Evolutionary conservation across 2,888 invertebrate genomes (phyloP), one percentile per base, ranked within the genome.

Genomic region (Panorpa germanica): DNA sequence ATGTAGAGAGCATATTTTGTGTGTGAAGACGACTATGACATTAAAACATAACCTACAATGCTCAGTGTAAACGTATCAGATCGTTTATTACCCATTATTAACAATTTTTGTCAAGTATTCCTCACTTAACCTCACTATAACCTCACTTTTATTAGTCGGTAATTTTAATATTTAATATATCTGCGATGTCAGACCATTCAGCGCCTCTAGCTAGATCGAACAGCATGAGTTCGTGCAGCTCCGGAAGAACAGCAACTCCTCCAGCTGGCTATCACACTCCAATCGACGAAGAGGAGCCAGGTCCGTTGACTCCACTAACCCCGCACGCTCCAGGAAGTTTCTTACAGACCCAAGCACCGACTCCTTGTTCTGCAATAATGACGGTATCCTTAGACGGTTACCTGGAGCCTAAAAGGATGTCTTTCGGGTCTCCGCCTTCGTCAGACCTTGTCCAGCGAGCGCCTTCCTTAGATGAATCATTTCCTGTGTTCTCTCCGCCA

Each of bases 301-400:
- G 21, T 16, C 25, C 25, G 19, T 41, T 41, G 6, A 53, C 61
- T 3, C 60, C 63, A 11, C 40, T 60, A 35, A 60, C 67, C 13
- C 61, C 65, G 4, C 57, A 61, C 17, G 59, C 63, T 20, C 59
- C 61, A 14, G 59, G 62, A 14, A 59, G 65, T 8, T 47, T 63
- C 9, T 53, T 64, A 19, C 58, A 64, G 38, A 51, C 43, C 39
- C 60, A 46, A 47, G 69, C 75, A 1, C 75, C 80, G 0, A 80
- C 85, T 0, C 83, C 85, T 0, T 81, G 77, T 35, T 83, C 85
- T 1, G 85, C 82, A 2, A 65, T 80, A 5, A 72, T 80, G 65
- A 81, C 85, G 1, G 72, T 80, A 5, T 80, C 82, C 3, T 63
- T 83, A 17, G 86, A 86, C 40, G 83, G 76, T 13, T 88, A 83